Base-by-base conservation (phyloP, 2,797 vertebrate genomes). In the Myotis planiceps region DNA sequence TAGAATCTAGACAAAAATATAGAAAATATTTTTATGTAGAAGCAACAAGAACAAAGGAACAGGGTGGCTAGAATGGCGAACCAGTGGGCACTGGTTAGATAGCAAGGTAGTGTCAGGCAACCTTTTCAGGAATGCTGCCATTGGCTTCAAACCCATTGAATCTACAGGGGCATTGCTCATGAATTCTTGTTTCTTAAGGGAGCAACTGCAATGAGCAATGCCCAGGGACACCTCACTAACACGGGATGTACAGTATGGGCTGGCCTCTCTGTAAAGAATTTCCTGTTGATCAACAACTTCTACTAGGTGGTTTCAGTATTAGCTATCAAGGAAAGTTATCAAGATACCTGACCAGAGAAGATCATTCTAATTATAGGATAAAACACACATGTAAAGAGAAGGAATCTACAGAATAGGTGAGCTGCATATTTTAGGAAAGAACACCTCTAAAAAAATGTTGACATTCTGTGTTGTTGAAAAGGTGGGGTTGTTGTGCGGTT, bases 111-210 rank as follows among this genome's bases (percentile, higher is more conserved):
- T 21, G 14, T 37, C 68, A 14, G 14, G 34, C 3, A 5, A 72
- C 18, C 71, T 58, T 89, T 80, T 71, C 19, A 13, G 15, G 65
- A 60, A 6, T 29, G 60, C 53, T 29, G 19, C 32, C 51, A 1
- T n/a, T 63, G 21, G 45, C 32, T 87, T 4, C n/a, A 90, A 34
- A 42, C 47, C 21, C 16, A 4, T 19, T 19, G 84, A 58, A 3
- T 53, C n/a, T 49, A 3, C 27, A 29, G 29, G 49, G 58, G 71
- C 42, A 58, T 84, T 74, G 60, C 71, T 88, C 60, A 78, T 58
- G 80, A 86, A 83, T 95, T 92, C 60, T 86, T 92, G 51, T 66
- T 88, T 81, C 92, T 94, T 55, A 32, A 76, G 79, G 42, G 49
- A 80, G 55, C 68, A 87, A 21, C 29, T 88, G n/a, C 2, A 7